Evolutionary conservation across 1,140 invertebrate species (phyloP), one percentile per base, ranked within the genome.

Genomic region (Epicauta chinensis): DNA sequence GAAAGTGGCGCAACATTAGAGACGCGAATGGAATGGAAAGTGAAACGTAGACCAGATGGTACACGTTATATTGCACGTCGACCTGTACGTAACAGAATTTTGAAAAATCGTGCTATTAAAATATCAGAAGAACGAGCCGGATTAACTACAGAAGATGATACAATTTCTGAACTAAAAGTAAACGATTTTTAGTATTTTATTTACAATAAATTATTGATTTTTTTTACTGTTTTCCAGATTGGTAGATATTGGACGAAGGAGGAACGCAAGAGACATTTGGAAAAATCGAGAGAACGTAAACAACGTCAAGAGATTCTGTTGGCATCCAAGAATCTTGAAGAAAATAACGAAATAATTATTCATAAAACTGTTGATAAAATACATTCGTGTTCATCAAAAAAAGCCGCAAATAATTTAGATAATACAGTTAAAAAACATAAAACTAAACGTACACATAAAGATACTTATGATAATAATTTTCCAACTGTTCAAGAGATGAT

Each of bases 221-320:
- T 29, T 48, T 31, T 15, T n/a, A n/a, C n/a, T n/a, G n/a, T n/a
- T n/a, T 58, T 53, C 11, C 60, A 80, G 77, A 77, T 83, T 45
- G 88, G 88, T 17, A 76, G 83, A 31, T 90, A 89, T 67, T 91
- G 87, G 86, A 84, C 77, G 12, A 84, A 86, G 71, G 87, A 89
- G 56, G 87, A 91, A 52, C 75, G 85, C 6, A 90, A 88, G 61
- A 72, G 80, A 13, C 87, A 89, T 59, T 62, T 88, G 49, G 86
- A 88, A 61, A 78, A 80, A 44, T 80, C 83, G 0, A 73, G 77
- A 29, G 83, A 87, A 60, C 72, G 82, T 3, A 81, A 83, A 44
- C 78, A 81, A 57, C 71, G 75, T 13, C 75, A 81, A 53, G 72
- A 73, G 56, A 58, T 72, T 16, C 49, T 71, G 16, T 17, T 56